Evolutionary conservation across 2,797 vertebrate species (phyloP).

Genomic region (Pangasius sanitwongsei): DNA sequence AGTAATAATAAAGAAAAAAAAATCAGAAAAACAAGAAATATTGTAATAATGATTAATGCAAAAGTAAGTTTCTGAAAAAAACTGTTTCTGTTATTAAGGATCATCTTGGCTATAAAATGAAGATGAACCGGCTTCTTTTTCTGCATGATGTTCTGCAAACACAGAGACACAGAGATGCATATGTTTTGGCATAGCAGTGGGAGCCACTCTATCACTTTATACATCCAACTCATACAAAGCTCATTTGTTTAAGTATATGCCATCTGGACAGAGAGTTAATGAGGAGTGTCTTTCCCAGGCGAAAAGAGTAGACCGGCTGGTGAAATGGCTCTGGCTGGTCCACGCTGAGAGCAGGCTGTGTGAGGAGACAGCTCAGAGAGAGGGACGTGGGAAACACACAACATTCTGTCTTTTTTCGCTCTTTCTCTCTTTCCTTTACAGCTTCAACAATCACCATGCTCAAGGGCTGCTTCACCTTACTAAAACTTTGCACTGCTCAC

Average conservation of each 20-base stretch:
- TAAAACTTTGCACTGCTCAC: background rate
- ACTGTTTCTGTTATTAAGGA: background rate
- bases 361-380: background rate
- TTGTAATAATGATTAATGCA: background rate
- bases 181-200: conserved; percentile 37
- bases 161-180: background rate
- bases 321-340: conserved; percentile 11
- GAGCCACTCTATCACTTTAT: conserved; percentile 34
- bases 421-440: background rate
- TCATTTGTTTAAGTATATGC: conserved; percentile 74
- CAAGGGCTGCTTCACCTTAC: too few species aligned
- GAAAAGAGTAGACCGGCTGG: conserved; percentile 46
- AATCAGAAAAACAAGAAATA: background rate
- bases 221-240: conserved; percentile 42
- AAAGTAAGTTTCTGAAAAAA: background rate
- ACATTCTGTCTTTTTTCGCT: background rate
- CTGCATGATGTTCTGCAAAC: background rate
- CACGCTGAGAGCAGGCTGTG: conserved; percentile 11
- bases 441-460: background rate
- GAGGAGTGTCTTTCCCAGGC: conserved; percentile 47
- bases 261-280: conserved; percentile 67
- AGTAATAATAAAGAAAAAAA: background rate
- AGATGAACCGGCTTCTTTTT: background rate
- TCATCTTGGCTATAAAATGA: background rate
- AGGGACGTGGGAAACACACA: background rate